A percentile compares a stretch with the other conserved stretches of the same genome.
Conservation (phyloP, 2,113 vertebrate species). For the Oceanites oceanicus region DNA sequence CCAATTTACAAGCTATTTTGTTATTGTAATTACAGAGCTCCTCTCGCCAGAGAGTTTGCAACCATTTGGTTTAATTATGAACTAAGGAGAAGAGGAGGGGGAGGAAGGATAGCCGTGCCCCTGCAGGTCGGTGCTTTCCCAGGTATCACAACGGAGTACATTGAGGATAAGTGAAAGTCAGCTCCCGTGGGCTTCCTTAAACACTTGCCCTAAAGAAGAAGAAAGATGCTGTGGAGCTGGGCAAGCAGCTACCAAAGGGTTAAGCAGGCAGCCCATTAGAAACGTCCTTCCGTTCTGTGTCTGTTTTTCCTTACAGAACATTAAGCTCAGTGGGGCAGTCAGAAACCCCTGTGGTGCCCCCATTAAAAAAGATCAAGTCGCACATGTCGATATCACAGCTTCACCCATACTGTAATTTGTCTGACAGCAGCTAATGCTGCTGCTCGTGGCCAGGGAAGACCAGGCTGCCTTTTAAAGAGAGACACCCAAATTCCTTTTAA, state of each 20-base stretch:
- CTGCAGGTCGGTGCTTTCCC: background rate
- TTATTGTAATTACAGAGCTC: slow-evolving; percentile 71
- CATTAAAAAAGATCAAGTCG: slow-evolving; percentile 86
- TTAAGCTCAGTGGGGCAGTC: slow-evolving; percentile 86
- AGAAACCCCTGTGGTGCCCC: slow-evolving; percentile 78
- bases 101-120: background rate
- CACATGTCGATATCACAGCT: slow-evolving; percentile 79
- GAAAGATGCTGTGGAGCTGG: accelerated
- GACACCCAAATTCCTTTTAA: background rate
- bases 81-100: slow-evolving; percentile 24
- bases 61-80: slow-evolving; percentile 51
- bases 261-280: slow-evolving; percentile 79
- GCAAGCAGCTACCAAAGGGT: slow-evolving; percentile 68
- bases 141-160: background rate
- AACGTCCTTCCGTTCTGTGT: slow-evolving; percentile 75
- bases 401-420: slow-evolving; percentile 80
- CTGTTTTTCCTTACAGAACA: slow-evolving; percentile 82
- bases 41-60: slow-evolving; percentile 10
- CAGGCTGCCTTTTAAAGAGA: slow-evolving; percentile 38
- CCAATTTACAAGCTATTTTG: slow-evolving; percentile 61
- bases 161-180: background rate
- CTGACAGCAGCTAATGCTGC: slow-evolving; percentile 77
- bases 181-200: background rate
- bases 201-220: background rate
- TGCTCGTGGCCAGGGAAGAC: slow-evolving; percentile 30